phyloP scores from a whole-genome alignment of 2,888 invertebrate species.

The Ctena decussata region DNA sequence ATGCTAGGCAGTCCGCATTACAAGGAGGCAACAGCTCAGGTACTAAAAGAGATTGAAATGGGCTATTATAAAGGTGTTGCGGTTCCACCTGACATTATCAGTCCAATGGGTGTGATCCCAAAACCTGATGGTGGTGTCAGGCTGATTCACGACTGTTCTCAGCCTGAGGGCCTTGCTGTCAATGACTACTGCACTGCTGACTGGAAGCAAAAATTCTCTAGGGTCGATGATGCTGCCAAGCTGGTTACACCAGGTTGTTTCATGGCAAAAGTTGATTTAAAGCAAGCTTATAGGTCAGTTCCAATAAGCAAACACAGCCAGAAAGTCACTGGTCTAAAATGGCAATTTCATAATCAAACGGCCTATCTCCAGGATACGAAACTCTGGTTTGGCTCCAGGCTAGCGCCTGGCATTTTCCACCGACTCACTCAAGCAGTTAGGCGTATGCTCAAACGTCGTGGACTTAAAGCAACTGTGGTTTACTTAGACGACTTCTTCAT shows the following conservation, averaged over 20 bases:
- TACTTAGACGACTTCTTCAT: not conserved
- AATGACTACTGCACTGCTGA: conserved; percentile 16
- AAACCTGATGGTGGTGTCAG: conserved; percentile 29
- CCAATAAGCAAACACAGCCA: conserved; percentile 2
- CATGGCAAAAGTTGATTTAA: not conserved
- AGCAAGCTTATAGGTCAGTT: not conserved
- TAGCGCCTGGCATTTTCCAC: conserved; percentile 25
- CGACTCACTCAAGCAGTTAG: not conserved
- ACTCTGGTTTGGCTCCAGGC: conserved; percentile 27
- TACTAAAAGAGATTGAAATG: conserved; percentile 10
- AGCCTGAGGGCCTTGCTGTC: conserved; percentile 8
- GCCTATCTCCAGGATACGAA: conserved; percentile 4
- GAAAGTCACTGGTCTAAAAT: conserved; percentile 12
- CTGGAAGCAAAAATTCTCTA: conserved; percentile 24
- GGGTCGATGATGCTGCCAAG: conserved; percentile 24
- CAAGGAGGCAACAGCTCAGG: not conserved
- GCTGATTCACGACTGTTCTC: conserved; percentile 25
- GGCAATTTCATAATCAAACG: not conserved
- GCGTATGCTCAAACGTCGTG: conserved; percentile 24
- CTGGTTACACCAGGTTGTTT: conserved; percentile 9
- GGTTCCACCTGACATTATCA: not conserved
- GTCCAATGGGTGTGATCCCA: conserved; percentile 18
- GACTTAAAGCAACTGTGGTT: not conserved
- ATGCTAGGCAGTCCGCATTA: not conserved
- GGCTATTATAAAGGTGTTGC: conserved; percentile 8